Evolutionary conservation across 2,113 vertebrate species (phyloP).

Genomic region (Corythoichthys haematopterus): DNA sequence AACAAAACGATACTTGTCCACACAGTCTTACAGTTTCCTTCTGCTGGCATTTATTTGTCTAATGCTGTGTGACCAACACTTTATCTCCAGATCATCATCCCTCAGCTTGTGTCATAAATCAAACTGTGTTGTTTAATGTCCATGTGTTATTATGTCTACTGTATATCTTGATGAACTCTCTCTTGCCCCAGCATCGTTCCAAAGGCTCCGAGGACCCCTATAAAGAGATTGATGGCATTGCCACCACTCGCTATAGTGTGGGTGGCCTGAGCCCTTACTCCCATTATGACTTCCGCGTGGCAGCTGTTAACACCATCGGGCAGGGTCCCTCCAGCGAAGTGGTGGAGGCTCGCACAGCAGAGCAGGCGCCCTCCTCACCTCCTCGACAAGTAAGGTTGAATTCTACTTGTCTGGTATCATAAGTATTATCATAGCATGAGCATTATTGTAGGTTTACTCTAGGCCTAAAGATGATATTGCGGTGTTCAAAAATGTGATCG

Average conservation of each 20-base stretch:
- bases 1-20: not conserved
- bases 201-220: conserved; percentile 86
- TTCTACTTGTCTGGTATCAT: too few relatives aligned
- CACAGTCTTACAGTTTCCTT: not conserved
- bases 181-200: conserved; percentile 79
- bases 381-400: conserved; percentile 81
- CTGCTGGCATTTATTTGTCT: not conserved
- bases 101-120: conserved; percentile 1
- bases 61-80: not conserved
- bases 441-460: not conserved
- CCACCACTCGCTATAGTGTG: conserved; percentile 95
- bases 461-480: not conserved
- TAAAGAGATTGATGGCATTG: conserved; percentile 96
- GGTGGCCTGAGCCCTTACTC: conserved; percentile 97
- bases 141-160: conserved; percentile 1
- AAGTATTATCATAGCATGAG: not conserved
- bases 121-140: not conserved
- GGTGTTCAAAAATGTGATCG: not conserved
- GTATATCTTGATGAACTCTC: conserved; percentile 10
- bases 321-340: conserved; percentile 87
- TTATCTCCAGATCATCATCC: conserved; percentile 4
- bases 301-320: conserved; percentile 95
- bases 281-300: conserved; percentile 92
- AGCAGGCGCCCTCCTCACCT: conserved; percentile 93
- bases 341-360: conserved; percentile 89